These are phyloP conservation scores for Piliocolobus tephrosceles DNA, from an alignment of 2,113 vertebrate genomes.

Conservation along the genomic window DNA sequence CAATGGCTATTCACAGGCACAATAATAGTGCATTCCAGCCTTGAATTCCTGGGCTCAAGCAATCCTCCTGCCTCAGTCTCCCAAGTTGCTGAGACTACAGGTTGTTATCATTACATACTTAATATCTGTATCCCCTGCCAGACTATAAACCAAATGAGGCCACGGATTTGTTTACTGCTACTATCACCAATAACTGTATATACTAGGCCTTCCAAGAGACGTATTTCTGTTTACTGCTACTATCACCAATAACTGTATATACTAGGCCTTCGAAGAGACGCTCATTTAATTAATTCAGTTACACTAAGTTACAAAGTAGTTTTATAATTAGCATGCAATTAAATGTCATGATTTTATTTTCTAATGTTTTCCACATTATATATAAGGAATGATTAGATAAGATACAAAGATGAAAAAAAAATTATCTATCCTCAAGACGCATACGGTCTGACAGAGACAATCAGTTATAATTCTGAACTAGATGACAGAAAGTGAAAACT, in stretches of 20 bases:
- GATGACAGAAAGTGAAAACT: background rate
- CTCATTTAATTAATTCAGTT: background rate
- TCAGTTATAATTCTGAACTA: background rate
- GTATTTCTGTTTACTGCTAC: background rate
- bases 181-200: background rate
- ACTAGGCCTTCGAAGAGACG: background rate
- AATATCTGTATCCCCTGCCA: background rate
- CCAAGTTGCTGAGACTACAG: background rate
- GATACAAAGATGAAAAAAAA: background rate
- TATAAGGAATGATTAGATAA: slow-evolving; percentile 35
- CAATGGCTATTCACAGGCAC: background rate
- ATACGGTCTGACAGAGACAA: background rate
- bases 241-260: background rate
- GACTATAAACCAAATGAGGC: background rate
- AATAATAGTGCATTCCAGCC: background rate
- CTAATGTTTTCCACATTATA: background rate
- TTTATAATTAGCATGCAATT: background rate
- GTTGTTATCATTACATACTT: background rate
- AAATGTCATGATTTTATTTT: background rate
- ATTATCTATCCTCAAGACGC: background rate
- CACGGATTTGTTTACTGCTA: background rate
- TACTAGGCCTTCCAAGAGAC: background rate
- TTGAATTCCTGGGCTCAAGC: background rate
- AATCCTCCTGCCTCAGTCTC: background rate
- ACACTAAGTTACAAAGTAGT: background rate